Evolutionary conservation across 2,797 vertebrate genomes (phyloP), one percentile per base, ranked within the genome.

Genomic region (Lepidocolaptes lacrymiger): DNA sequence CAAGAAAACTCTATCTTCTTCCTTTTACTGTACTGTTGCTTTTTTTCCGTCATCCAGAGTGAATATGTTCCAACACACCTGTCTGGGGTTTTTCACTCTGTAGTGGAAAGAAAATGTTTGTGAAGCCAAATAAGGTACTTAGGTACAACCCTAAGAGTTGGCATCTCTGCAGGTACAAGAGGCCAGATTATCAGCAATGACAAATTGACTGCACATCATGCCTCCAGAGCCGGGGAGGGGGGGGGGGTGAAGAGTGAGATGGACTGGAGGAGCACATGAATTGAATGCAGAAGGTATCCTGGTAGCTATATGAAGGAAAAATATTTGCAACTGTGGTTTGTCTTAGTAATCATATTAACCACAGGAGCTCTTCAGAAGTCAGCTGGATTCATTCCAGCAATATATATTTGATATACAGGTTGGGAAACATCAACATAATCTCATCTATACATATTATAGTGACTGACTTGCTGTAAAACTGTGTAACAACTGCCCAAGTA

Each of bases 141-240:
- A 16, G 18, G 9, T 30, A 5, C 12, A 44, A 26, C 12, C 7
- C 9, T 30, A 51, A 52, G 18, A 37, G 61, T 1, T 46, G 41
- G 10, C 12, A 34, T 74, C 41, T 55, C 24, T 59, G 20, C 39
- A 58, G 24, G 11, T 62, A 9, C 14, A 28, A 64, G n/a, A 79
- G 48, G 27, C 3, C 52, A 69, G 34, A 12, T 37, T 64, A 36
- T 44, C 32, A 75, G 9, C 24, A 61, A 12, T 37, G 62, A 37
- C 44, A 49, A 41, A 56, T 61, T 55, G 85, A 30, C 20, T 68
- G 20, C 1, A 0, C 6, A 14, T 79, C 22, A 5, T 3, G 0
- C 1, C 1, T 41, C 68, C 56, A 74, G 61, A 85, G 20, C 11
- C 44, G 75, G n/a, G n/a, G n/a, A n/a, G n/a, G n/a, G 12, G 9